Conservation (phyloP, 2,888 invertebrate species). For the Pollenia labialis region DNA sequence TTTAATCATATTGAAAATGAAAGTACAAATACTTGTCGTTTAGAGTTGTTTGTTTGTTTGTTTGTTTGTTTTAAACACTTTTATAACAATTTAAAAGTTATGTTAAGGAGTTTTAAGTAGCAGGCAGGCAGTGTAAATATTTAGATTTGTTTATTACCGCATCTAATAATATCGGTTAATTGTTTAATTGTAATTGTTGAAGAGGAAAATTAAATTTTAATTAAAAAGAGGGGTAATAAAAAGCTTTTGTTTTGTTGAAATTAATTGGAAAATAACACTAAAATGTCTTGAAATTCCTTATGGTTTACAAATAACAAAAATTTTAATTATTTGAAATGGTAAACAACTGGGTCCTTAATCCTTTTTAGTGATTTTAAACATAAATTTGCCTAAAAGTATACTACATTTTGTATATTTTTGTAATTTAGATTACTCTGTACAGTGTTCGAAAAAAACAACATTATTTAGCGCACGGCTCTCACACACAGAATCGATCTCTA, state of each 20-base stretch:
- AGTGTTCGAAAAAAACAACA: too few species aligned
- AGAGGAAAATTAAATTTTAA: conserved; percentile 15
- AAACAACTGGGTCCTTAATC: too few species aligned
- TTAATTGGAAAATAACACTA: neutral
- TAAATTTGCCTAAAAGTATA: too few species aligned
- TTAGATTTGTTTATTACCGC: neutral
- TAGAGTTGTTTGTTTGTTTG: conserved; percentile 23
- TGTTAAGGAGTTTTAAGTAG: conserved; percentile 1
- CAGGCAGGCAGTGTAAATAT: neutral
- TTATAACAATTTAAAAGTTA: conserved; percentile 34
- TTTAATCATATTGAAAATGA: conserved; percentile 53
- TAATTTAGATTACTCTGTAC: too few species aligned
- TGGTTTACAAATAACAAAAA: too few species aligned
- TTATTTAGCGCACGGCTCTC: too few species aligned
- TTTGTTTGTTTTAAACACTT: neutral
- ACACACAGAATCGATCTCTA: too few species aligned
- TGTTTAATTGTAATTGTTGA: neutral
- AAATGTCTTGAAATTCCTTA: too few species aligned
- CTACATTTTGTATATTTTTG: too few species aligned
- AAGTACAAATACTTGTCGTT: conserved; percentile 47
- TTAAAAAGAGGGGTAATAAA: neutral
- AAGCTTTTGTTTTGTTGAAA: neutral
- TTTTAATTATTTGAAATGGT: too few species aligned
- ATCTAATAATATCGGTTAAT: conserved; percentile 4
- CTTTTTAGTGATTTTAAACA: too few species aligned